Evolutionary conservation across 2,113 vertebrate species (phyloP).

Genomic region (Cochlearius cochlearius): DNA sequence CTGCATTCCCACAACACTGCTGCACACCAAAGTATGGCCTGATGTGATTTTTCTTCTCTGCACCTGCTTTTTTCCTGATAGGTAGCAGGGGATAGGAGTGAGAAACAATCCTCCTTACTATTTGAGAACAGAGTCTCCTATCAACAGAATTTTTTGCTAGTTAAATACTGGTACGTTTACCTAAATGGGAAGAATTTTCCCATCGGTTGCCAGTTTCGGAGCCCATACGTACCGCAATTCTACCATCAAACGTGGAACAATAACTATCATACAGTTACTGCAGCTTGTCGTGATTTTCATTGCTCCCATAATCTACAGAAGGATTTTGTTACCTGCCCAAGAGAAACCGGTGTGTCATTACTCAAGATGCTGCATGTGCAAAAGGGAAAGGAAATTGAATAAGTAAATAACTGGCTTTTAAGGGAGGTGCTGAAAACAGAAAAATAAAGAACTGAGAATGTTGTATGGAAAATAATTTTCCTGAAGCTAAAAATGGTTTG

Average conservation of each 20-base stretch:
- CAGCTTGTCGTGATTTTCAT: constrained; percentile 40
- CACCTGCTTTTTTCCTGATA: not conserved
- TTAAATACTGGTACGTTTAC: constrained; percentile 1
- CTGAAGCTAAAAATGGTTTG: not conserved
- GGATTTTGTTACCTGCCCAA: constrained; percentile 37
- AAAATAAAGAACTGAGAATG: not conserved
- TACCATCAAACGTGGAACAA: not conserved
- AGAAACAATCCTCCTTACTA: not conserved
- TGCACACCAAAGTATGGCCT: not conserved
- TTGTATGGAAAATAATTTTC: not conserved
- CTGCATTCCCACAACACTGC: not conserved
- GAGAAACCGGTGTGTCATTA: not conserved
- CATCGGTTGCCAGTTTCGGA: not conserved
- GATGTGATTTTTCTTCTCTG: not conserved
- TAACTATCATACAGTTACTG: not conserved
- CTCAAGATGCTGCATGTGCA: not conserved
- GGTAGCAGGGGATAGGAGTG: not conserved
- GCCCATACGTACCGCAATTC: not conserved
- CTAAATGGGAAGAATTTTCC: constrained; percentile 8
- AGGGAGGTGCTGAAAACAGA: not conserved
- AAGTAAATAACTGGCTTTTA: constrained; percentile 40
- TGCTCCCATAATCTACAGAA: constrained; percentile 22
- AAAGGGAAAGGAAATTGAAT: constrained; percentile 13
- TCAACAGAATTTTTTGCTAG: not conserved
- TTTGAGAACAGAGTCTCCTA: not conserved